phyloP scores from a whole-genome alignment of 1,140 invertebrate genomes.

The Macrotrachela quadricornifera region DNA sequence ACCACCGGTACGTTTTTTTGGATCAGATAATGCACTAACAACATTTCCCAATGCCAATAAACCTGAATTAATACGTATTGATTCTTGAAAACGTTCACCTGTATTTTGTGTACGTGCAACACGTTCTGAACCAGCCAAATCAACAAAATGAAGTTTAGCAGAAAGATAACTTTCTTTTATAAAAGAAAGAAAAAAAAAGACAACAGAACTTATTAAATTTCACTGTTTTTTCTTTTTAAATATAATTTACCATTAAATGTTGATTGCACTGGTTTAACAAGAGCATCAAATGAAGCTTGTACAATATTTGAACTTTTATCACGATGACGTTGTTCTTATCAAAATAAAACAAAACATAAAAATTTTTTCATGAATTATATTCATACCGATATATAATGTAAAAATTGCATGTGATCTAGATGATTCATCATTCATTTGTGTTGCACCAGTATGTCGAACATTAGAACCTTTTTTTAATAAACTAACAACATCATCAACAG shows the following conservation, averaged over 20 bases:
- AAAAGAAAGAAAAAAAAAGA: background rate
- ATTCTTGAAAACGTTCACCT: conserved; percentile 62
- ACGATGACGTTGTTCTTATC: conserved; percentile 42
- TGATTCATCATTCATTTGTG: conserved; percentile 74
- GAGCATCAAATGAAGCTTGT: conserved; percentile 44
- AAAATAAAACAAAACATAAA: conserved; percentile 8
- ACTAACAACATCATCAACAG: conserved; percentile 41
- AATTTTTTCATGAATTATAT: background rate
- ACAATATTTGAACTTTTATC: conserved; percentile 51
- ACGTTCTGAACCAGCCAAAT: conserved; percentile 75
- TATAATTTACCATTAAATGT: background rate
- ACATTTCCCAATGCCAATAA: conserved; percentile 73
- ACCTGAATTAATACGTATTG: conserved; percentile 72
- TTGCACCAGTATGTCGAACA: conserved; percentile 58
- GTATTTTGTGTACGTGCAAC: conserved; percentile 72
- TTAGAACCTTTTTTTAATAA: conserved; percentile 56
- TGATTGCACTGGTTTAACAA: background rate
- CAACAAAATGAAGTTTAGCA: conserved; percentile 36
- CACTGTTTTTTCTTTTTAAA: background rate
- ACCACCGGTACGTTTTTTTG: conserved; percentile 45
- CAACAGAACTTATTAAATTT: background rate
- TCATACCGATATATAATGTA: conserved; percentile 46
- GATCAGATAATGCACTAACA: conserved; percentile 60
- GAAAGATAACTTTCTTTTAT: conserved; percentile 14
- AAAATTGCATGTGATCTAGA: conserved; percentile 78